Conservation (phyloP, 1,140 invertebrate species). For the Zaprionus taronus region DNA sequence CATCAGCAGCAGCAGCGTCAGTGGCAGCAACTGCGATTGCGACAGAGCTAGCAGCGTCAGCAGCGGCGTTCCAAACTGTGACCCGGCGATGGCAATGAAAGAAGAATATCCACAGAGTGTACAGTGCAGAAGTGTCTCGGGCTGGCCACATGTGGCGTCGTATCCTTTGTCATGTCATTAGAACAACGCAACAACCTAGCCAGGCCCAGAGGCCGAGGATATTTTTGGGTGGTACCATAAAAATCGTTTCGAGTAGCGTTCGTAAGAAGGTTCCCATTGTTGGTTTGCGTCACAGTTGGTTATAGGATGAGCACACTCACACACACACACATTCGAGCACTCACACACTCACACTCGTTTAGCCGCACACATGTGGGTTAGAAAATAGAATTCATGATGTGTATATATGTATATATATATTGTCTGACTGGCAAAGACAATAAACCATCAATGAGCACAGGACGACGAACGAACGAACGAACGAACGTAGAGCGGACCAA, state of each 20-base stretch:
- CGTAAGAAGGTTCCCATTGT: constrained; percentile 8
- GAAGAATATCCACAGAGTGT: background rate
- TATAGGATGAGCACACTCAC: constrained; percentile 15
- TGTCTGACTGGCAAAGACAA: constrained; percentile 70
- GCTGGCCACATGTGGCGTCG: constrained; percentile 38
- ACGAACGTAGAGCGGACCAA: constrained; percentile 31
- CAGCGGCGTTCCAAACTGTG: constrained; percentile 34
- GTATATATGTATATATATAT: constrained; percentile 22
- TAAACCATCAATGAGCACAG: constrained; percentile 69
- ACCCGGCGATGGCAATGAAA: constrained; percentile 16
- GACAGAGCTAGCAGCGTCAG: background rate
- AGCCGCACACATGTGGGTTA: constrained; percentile 42
- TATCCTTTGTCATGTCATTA: constrained; percentile 19
- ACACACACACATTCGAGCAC: background rate
- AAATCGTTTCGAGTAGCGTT: constrained; percentile 41
- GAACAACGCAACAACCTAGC: background rate
- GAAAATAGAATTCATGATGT: constrained; percentile 36
- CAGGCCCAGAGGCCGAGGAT: constrained; percentile 5
- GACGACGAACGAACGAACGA: constrained; percentile 3
- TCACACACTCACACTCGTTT: background rate
- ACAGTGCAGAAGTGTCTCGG: constrained; percentile 10
- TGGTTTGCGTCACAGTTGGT: constrained; percentile 67
- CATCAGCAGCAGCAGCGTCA: constrained; percentile 17
- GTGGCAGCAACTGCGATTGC: background rate
- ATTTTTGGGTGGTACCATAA: constrained; percentile 46